phyloP scores from a whole-genome alignment of 2,113 vertebrate species.

The Anser brachyrhynchus region DNA sequence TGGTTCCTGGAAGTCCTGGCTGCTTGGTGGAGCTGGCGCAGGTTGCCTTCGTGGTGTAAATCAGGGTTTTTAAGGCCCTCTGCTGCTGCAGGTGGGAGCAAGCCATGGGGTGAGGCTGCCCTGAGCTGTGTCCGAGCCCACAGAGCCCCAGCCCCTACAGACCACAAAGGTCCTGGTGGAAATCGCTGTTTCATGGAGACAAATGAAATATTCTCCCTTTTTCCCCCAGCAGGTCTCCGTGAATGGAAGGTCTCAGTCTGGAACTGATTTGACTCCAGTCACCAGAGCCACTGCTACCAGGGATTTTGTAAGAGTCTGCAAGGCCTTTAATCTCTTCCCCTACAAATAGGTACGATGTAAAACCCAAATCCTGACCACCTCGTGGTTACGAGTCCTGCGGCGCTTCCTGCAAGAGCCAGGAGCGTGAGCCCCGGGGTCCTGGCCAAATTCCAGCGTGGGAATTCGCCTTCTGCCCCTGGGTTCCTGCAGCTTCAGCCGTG shows the following conservation, averaged over 20 bases:
- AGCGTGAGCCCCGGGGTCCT: background rate
- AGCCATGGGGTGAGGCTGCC: background rate
- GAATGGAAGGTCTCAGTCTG: background rate
- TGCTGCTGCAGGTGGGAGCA: fast-evolving
- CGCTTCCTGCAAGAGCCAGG: background rate
- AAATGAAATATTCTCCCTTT: background rate
- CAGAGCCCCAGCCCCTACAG: background rate
- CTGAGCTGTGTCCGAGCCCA: background rate
- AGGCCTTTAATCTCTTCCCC: background rate
- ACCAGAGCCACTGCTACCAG: background rate
- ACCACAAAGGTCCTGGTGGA: fast-evolving
- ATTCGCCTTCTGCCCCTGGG: background rate
- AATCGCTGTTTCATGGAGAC: fast-evolving
- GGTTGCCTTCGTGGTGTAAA: fast-evolving
- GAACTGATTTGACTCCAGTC: background rate
- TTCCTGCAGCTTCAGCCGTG: background rate
- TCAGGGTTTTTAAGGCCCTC: background rate
- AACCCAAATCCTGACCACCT: background rate
- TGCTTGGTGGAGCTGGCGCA: background rate
- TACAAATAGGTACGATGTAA: background rate
- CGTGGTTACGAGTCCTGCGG: background rate
- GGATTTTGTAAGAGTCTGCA: background rate
- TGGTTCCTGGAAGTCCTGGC: fast-evolving
- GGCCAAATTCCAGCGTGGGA: background rate
- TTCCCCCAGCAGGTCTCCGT: background rate